These are phyloP conservation scores for Petrocephalus microphthalmus DNA, from an alignment of 2,113 vertebrate species.

Conservation along the genomic window DNA sequence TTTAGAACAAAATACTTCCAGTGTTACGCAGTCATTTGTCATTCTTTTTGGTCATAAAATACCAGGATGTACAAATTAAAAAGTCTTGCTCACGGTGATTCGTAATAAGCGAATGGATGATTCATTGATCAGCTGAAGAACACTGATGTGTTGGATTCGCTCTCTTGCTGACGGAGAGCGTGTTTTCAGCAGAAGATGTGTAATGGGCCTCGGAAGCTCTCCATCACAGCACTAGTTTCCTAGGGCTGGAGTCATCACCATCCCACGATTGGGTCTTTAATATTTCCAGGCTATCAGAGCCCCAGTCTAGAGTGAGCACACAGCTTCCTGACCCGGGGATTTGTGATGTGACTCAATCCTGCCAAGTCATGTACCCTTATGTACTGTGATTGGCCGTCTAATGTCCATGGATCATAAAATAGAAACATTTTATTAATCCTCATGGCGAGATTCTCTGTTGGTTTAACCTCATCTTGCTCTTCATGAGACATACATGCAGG, in stretches of 20 bases:
- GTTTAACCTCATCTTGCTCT: not conserved
- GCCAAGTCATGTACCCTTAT: not conserved
- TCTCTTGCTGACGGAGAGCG: not conserved
- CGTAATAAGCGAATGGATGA: not conserved
- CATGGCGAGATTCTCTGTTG: not conserved
- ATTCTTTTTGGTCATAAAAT: not conserved
- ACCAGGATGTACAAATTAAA: not conserved
- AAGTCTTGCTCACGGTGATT: not conserved
- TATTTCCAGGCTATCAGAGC: not conserved
- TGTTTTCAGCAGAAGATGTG: not conserved
- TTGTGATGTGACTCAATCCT: not conserved
- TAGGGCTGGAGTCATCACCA: conserved; percentile 32
- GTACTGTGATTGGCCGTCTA: not conserved
- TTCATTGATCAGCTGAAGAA: not conserved
- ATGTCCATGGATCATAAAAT: not conserved
- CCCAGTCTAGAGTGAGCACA: conserved; percentile 14
- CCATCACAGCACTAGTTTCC: conserved; percentile 44
- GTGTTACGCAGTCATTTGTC: not conserved
- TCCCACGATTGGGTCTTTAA: conserved; percentile 28
- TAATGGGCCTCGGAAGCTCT: conserved; percentile 38
- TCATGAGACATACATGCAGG: not conserved
- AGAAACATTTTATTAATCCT: not conserved
- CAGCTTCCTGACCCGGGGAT: not conserved
- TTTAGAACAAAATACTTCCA: not conserved
- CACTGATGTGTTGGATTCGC: not conserved